Conservation (phyloP, 2,797 vertebrate genomes). For the Gastrophryne carolinensis region DNA sequence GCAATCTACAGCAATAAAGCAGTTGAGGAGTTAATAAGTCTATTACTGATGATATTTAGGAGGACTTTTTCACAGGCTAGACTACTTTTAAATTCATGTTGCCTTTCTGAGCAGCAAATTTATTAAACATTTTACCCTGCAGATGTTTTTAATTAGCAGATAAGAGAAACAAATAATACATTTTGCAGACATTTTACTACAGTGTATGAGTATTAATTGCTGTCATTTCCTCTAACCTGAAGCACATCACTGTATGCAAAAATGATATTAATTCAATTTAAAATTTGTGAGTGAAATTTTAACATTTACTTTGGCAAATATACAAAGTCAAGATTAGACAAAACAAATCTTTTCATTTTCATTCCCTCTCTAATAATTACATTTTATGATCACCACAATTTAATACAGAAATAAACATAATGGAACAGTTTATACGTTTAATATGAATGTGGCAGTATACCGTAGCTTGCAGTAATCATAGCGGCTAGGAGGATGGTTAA, state of each 20-base stretch:
- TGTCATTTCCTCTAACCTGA: constrained; percentile 61
- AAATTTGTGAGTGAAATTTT: constrained; percentile 59
- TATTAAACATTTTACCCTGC: constrained; percentile 61
- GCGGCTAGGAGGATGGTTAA: not conserved
- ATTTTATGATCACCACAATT: not conserved
- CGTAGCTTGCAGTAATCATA: no score
- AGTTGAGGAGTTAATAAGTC: constrained; percentile 2
- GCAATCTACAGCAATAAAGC: not conserved
- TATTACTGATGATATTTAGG: constrained; percentile 2
- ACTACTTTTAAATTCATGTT: constrained; percentile 57
- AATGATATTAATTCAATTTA: constrained; percentile 57
- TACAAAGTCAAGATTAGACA: constrained; percentile 10
- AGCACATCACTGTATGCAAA: constrained; percentile 53
- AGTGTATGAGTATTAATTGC: constrained; percentile 61
- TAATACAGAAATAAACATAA: constrained; percentile 8
- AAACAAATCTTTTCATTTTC: constrained; percentile 23
- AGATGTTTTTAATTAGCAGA: constrained; percentile 69
- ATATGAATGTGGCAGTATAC: no score
- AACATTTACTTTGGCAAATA: constrained; percentile 25
- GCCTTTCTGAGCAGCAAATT: constrained; percentile 57
- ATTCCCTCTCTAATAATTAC: constrained; percentile 12
- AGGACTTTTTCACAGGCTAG: constrained; percentile 47
- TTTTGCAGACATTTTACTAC: constrained; percentile 64
- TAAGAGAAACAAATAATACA: constrained; percentile 65
- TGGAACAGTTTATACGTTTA: constrained; percentile 2